phyloP scores from a whole-genome alignment of 1,140 invertebrate species.

The Subanguina moxae region DNA sequence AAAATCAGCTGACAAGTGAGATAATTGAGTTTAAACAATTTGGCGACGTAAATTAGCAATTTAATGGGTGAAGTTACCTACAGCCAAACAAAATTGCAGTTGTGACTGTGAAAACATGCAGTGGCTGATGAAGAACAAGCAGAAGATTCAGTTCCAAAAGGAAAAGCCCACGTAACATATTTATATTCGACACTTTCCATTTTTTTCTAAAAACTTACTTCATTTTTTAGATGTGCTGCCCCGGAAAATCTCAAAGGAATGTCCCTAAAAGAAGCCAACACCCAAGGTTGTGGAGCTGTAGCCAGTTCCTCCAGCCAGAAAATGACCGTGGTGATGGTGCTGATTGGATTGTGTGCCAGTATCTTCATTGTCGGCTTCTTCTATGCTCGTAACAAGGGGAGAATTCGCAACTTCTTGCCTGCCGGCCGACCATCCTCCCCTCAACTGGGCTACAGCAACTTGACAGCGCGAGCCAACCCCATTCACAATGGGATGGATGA shows the following conservation, averaged over 20 bases:
- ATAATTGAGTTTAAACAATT: no score
- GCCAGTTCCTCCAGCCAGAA: not conserved
- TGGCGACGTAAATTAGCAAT: no score
- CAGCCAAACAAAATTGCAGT: not conserved
- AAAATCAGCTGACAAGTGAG: no score
- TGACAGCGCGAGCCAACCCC: not conserved
- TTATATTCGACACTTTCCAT: not conserved
- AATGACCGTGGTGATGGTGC: not conserved
- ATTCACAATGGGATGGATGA: not conserved
- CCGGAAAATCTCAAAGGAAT: slow-evolving; percentile 10
- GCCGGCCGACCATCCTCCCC: not conserved
- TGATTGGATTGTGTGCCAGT: not conserved
- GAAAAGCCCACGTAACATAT: not conserved
- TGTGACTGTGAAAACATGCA: not conserved
- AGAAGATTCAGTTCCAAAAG: slow-evolving; percentile 10
- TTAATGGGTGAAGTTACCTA: not conserved
- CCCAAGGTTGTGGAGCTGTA: not conserved
- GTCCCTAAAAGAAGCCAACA: slow-evolving; percentile 10
- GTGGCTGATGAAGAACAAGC: slow-evolving; percentile 9
- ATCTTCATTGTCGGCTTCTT: not conserved
- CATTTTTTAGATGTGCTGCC: slow-evolving; percentile 4
- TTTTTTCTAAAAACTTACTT: no score
- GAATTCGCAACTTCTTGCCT: not conserved
- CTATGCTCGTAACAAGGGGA: not conserved
- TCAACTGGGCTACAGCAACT: slow-evolving; percentile 7